Base-by-base conservation (phyloP, 2,113 vertebrate species). In the Manacus vitellinus region DNA sequence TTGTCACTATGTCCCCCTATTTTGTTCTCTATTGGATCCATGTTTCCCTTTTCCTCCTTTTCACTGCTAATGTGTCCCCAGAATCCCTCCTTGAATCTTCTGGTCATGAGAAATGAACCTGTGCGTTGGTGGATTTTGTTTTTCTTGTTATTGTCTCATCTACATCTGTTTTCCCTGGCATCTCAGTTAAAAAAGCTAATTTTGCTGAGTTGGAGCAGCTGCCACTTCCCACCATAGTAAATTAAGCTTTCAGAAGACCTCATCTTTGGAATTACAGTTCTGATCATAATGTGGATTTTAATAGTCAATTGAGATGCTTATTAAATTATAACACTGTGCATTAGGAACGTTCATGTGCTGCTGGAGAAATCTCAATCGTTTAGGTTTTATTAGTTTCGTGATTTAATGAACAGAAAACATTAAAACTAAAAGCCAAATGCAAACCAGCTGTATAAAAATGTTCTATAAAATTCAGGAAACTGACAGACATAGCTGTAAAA, bases 391-490 rank as follows among this genome's bases (percentile, higher is more conserved):
- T 96, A 94, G 74, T 91, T 95, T 76, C 78, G 86, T 96, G 86
- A 95, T 95, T 96, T 96, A 97, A 93, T 94, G 88, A 96, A 94
- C 56, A 92, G 84, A 91, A 95, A 96, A 71, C 94, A 94, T 94
- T 93, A 93, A 92, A 95, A 70, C 86, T 73, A 91, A 95, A 96
- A 96, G 94, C 85, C 88, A 96, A 96, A 95, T 94, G 88, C 92
- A 95, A 93, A 93, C 31, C 94, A 96, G 89, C 79, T 78, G 73
- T 71, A 92, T 84, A 93, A 93, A 90, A 96, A 63, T 37, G 33
- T 71, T 86, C 72, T 58, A 75, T 93, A 94, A 94, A 75, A 72
- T 83, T 77, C 59, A 39, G 83, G 58, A 89, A 94, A 84, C 80
- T 78, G 76, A 86, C 61, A 94, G 90, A 74, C 18, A n/a, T 61